These are phyloP conservation scores for Plectropomus leopardus DNA, from an alignment of 2,113 vertebrate genomes.

Conservation along the genomic window DNA sequence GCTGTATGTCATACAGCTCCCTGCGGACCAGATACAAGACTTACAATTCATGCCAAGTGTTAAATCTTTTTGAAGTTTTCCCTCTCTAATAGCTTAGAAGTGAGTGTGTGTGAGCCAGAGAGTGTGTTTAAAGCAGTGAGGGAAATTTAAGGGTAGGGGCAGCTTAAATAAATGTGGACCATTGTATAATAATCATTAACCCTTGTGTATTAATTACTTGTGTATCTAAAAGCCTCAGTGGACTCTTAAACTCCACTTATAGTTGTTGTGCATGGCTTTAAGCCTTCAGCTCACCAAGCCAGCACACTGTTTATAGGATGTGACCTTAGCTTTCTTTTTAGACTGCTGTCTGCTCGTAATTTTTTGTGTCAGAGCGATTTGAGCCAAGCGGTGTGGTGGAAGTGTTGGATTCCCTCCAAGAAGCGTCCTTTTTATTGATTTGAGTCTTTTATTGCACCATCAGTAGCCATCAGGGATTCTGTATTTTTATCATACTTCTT, in stretches of 20 bases:
- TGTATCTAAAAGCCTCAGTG: slow-evolving; percentile 14
- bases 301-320: slow-evolving; percentile 56
- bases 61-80: slow-evolving; percentile 31
- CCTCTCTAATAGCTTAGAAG: neutral
- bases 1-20: slow-evolving; percentile 37
- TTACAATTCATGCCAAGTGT: slow-evolving; percentile 44
- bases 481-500: slow-evolving; percentile 60
- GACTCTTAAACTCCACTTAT: slow-evolving; percentile 17
- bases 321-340: slow-evolving; percentile 61
- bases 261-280: slow-evolving; percentile 19
- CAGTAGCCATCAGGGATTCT: slow-evolving; percentile 52
- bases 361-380: slow-evolving; percentile 52
- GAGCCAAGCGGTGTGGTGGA: slow-evolving; percentile 50
- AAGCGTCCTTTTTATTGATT: slow-evolving; percentile 72
- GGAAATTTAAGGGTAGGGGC: neutral
- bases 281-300: slow-evolving; percentile 21
- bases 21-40: slow-evolving; percentile 40
- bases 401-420: slow-evolving; percentile 69
- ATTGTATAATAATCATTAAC: slow-evolving; percentile 51
- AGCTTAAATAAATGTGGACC: slow-evolving; percentile 29
- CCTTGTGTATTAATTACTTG: slow-evolving; percentile 50
- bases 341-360: slow-evolving; percentile 51
- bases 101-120: slow-evolving; percentile 4
- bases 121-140: slow-evolving; percentile 25
- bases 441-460: slow-evolving; percentile 72